These are phyloP conservation scores for Apodemia hepburni DNA, from an alignment of 2,888 invertebrate genomes.

Conservation along the genomic window DNA sequence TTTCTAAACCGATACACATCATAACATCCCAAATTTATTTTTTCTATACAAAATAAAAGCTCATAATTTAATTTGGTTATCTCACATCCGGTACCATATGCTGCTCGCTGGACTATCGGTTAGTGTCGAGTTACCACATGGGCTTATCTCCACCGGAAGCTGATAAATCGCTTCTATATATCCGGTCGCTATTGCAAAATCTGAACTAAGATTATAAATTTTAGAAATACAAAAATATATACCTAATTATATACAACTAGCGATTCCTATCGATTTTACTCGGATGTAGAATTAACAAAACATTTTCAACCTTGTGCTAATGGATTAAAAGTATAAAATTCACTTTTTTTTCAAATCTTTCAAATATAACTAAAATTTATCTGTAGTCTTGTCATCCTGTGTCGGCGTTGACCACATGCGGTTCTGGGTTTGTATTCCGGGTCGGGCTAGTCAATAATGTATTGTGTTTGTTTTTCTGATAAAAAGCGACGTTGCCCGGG, in stretches of 20 bases:
- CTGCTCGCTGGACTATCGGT: slow-evolving; percentile 19
- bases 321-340: too few species aligned
- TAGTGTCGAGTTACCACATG: background rate
- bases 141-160: background rate
- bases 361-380: too few species aligned
- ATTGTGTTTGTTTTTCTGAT: too few species aligned
- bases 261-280: background rate
- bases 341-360: too few species aligned
- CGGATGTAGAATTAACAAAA: background rate
- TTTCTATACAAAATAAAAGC: slow-evolving; percentile 11
- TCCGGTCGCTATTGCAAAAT: background rate
- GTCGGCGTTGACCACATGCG: too few species aligned
- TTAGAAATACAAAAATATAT: background rate
- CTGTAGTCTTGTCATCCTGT: too few species aligned
- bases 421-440: too few species aligned
- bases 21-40: background rate
- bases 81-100: slow-evolving; percentile 30
- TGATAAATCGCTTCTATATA: background rate
- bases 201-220: background rate
- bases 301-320: background rate
- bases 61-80: slow-evolving; percentile 29
- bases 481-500: too few species aligned
- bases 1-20: background rate
- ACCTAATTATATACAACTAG: background rate
- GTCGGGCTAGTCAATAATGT: too few species aligned